A percentile compares a stretch with the other conserved stretches of the same genome.
These are phyloP conservation scores for Urechis unicinctus DNA, from an alignment of 2,888 invertebrate genomes.

Conservation along the genomic window DNA sequence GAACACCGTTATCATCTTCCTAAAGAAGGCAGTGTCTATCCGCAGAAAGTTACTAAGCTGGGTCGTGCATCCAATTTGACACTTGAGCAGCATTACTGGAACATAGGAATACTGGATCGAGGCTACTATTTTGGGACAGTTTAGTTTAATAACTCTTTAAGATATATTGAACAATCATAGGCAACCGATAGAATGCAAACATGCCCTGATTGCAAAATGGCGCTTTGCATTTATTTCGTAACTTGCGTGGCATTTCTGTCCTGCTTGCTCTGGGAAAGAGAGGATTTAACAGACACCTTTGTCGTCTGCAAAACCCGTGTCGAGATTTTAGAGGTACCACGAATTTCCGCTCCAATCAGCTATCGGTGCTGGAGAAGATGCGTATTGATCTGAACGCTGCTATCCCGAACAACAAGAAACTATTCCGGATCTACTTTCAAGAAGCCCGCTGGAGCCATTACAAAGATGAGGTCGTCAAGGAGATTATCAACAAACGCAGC, in stretches of 20 bases:
- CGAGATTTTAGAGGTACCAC: conserved; percentile 23
- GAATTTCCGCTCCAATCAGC: no score
- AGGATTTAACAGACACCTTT: conserved; percentile 25
- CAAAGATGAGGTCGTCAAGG: conserved; percentile 22
- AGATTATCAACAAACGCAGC: conserved; percentile 16
- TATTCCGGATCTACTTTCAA: conserved; percentile 19
- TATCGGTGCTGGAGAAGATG: conserved; percentile 23
- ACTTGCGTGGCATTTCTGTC: no score
- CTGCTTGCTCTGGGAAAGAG: conserved; percentile 19
- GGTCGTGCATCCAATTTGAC: no score
- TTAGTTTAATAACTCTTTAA: not conserved
- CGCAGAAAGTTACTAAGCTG: no score
- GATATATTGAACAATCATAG: not conserved
- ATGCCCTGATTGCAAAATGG: not conserved
- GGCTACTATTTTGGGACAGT: conserved; percentile 4
- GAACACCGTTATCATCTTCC: no score
- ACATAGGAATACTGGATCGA: not conserved
- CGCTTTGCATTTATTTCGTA: no score
- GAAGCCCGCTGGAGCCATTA: conserved; percentile 27
- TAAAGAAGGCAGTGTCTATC: no score
- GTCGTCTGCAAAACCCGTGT: conserved; percentile 26
- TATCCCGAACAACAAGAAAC: conserved; percentile 21
- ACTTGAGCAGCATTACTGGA: not conserved
- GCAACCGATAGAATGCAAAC: not conserved
- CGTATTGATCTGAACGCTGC: conserved; percentile 17